Conservation (phyloP, 64 coral and sea anemone species). For the Anthopleura sola region DNA sequence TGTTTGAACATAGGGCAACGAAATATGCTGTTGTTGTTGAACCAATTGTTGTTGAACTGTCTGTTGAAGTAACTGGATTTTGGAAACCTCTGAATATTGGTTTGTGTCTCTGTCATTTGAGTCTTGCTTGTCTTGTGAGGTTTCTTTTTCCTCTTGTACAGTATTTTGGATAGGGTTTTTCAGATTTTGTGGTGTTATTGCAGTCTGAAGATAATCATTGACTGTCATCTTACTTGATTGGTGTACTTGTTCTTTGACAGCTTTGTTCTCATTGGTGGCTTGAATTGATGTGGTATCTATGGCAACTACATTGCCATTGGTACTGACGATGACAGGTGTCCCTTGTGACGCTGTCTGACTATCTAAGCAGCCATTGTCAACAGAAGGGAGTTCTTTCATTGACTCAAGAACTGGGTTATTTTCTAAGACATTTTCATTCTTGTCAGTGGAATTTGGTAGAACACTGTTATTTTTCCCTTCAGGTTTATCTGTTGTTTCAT, state of each 20-base stretch:
- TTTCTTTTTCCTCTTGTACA: not conserved
- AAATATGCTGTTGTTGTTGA: constrained; percentile 20
- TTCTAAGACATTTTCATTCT: not conserved
- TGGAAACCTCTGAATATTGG: not conserved
- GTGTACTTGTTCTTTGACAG: not conserved
- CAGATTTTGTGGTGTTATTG: not conserved
- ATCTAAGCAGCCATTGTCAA: not conserved
- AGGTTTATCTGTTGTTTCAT: not conserved
- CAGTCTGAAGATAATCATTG: constrained; percentile 7
- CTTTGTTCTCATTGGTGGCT: not conserved
- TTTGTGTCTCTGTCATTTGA: not conserved
- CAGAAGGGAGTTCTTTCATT: not conserved
- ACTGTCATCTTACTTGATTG: constrained; percentile 5
- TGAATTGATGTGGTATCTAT: not conserved
- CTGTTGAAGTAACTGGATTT: not conserved
- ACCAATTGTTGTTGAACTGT: not conserved
- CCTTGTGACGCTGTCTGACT: not conserved
- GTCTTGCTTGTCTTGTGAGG: not conserved
- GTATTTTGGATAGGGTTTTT: not conserved
- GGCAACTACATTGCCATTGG: not conserved
- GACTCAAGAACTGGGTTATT: not conserved
- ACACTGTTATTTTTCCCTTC: not conserved
- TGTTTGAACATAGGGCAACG: constrained; percentile 1
- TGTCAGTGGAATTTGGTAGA: not conserved
- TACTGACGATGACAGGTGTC: not conserved